Evolutionary conservation across 92 coral and sea anemone species (phyloP).

Genomic region (Blastomussa wellsi): DNA sequence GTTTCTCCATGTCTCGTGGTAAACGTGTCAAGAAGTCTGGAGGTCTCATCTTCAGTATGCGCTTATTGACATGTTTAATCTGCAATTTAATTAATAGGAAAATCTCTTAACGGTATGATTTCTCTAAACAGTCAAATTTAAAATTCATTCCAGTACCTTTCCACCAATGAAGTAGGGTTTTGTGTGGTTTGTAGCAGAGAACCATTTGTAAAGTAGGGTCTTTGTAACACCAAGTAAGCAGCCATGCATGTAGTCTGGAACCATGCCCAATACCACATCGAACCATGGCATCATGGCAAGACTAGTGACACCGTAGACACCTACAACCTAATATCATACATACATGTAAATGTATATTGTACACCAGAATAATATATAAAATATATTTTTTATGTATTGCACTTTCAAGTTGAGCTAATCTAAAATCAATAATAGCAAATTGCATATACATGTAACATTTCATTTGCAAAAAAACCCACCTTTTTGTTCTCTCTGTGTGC

Average conservation of each 20-base stretch:
- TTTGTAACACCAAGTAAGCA: conserved; percentile 65
- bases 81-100: conserved; percentile 8
- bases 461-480: too few species aligned
- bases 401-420: too few species aligned
- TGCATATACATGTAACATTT: neutral
- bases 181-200: conserved; percentile 59
- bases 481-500: conserved; percentile 23
- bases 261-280: conserved; percentile 66
- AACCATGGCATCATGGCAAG: conserved; percentile 68
- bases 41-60: conserved; percentile 51
- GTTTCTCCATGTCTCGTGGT: conserved; percentile 44
- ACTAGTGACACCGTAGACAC: conserved; percentile 51
- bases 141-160: conserved; percentile 20
- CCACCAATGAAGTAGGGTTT: conserved; percentile 54
- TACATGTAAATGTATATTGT: too few species aligned
- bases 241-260: conserved; percentile 85
- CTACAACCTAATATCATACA: conserved; percentile 18
- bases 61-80: conserved; percentile 38
- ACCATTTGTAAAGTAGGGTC: conserved; percentile 62
- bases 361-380: too few species aligned
- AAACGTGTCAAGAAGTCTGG: conserved; percentile 43
- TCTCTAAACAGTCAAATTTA: neutral
- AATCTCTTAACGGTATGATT: neutral
- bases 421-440: neutral
- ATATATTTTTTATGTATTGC: too few species aligned